Percentiles rank a stretch among this genome's conserved stretches.
phyloP scores from a whole-genome alignment of 2,888 invertebrate species.

The Luperina nickerlii region DNA sequence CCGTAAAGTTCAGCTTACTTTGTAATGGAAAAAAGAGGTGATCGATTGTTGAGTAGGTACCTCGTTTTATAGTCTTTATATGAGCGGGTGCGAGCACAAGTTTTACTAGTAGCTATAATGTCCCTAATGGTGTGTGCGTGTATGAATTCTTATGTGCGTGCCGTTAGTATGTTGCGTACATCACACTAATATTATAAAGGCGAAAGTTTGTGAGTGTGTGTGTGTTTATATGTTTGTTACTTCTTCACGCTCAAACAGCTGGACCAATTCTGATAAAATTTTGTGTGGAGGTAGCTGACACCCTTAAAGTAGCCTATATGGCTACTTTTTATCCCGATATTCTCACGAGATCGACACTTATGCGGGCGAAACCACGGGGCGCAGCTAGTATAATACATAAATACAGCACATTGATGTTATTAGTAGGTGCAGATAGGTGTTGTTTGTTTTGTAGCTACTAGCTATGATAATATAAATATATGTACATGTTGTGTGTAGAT shows the following conservation, averaged over 20 bases:
- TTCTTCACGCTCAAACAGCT: too few species aligned
- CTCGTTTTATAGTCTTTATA: conserved; percentile 50
- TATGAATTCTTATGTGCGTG: background rate
- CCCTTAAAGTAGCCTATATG: too few species aligned
- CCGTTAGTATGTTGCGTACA: background rate
- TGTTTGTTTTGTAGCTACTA: background rate
- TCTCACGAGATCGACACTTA: too few species aligned
- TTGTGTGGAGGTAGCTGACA: too few species aligned
- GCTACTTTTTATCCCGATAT: too few species aligned
- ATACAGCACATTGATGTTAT: background rate
- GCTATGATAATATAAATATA: background rate
- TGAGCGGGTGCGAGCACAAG: conserved; percentile 45
- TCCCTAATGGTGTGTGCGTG: conserved; percentile 11
- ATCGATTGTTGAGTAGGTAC: conserved; percentile 48
- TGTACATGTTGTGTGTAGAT: background rate
- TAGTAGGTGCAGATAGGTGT: background rate
- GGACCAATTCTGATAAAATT: too few species aligned
- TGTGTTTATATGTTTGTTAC: too few species aligned
- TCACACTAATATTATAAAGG: too few species aligned
- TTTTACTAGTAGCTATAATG: conserved; percentile 25
- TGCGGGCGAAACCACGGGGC: too few species aligned
- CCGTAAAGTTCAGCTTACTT: conserved; percentile 36
- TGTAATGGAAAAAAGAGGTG: conserved; percentile 44
- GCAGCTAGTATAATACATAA: background rate
- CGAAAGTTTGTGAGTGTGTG: too few species aligned